phyloP scores from a whole-genome alignment of 1,140 invertebrate species.

The Drosophila yakuba region DNA sequence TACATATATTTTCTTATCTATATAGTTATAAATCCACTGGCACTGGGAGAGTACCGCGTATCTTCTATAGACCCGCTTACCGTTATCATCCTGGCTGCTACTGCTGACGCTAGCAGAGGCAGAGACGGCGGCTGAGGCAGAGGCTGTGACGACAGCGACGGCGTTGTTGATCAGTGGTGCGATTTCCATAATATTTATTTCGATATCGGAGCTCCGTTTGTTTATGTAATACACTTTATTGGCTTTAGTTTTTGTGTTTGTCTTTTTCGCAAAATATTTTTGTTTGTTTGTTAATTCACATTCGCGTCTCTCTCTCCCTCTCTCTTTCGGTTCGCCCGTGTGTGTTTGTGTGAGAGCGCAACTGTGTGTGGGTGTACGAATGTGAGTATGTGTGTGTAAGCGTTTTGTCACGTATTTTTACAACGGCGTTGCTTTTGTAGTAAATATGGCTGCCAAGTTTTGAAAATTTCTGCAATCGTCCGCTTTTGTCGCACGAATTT shows the following conservation, averaged over 20 bases:
- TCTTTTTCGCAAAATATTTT: conserved; percentile 51
- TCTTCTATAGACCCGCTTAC: conserved; percentile 39
- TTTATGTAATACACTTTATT: conserved; percentile 65
- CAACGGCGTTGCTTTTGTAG: conserved; percentile 65
- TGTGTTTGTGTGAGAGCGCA: neutral
- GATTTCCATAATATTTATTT: conserved; percentile 75
- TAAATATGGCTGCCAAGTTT: conserved; percentile 78
- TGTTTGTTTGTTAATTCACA: conserved; percentile 53
- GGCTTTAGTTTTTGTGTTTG: conserved; percentile 45
- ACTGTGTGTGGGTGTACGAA: conserved; percentile 22
- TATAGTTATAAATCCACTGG: too few relatives aligned
- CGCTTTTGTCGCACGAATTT: conserved; percentile 72
- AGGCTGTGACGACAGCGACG: conserved; percentile 58
- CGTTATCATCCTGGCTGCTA: conserved; percentile 68
- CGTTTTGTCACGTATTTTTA: conserved; percentile 78
- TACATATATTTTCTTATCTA: too few relatives aligned
- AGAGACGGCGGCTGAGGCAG: conserved; percentile 47
- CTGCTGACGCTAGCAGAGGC: conserved; percentile 25
- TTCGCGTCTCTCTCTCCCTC: conserved; percentile 48
- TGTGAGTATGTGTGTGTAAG: conserved; percentile 26
- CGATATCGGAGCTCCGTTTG: conserved; percentile 30
- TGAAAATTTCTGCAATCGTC: conserved; percentile 49
- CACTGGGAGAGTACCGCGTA: neutral
- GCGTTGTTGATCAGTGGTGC: conserved; percentile 69
- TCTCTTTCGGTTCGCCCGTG: conserved; percentile 7